These are phyloP conservation scores for Acrossocheilus wenchowensis DNA, from an alignment of 2,797 vertebrate genomes.

Conservation along the genomic window DNA sequence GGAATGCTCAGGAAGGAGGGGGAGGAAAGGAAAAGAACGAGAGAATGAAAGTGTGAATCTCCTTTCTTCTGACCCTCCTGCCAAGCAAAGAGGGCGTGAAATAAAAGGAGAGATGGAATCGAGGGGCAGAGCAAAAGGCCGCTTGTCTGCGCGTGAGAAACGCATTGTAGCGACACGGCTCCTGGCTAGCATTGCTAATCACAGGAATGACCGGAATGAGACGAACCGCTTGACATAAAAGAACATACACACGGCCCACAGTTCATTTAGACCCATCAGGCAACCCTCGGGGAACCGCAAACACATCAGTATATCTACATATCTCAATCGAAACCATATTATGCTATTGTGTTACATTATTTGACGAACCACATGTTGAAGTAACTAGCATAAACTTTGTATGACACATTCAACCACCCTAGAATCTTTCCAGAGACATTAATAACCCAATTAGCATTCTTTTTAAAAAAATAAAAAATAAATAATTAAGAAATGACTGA, in stretches of 20 bases:
- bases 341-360: slow-evolving; percentile 7
- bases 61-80: slow-evolving; percentile 46
- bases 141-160: slow-evolving; percentile 67
- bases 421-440: not conserved
- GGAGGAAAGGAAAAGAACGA: slow-evolving; percentile 55
- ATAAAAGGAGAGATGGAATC: slow-evolving; percentile 29
- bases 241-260: slow-evolving; percentile 28
- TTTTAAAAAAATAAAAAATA: not conserved
- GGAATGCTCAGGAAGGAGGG: slow-evolving; percentile 68
- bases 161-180: slow-evolving; percentile 47
- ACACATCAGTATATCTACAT: slow-evolving; percentile 7
- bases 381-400: not conserved
- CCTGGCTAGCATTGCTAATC: slow-evolving; percentile 68
- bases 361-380: slow-evolving; percentile 4
- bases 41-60: slow-evolving; percentile 44
- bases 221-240: slow-evolving; percentile 7
- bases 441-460: not conserved
- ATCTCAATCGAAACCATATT: slow-evolving; percentile 10
- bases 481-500: not conserved
- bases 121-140: slow-evolving; percentile 49
- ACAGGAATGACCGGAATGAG: slow-evolving; percentile 74
- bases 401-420: not conserved
- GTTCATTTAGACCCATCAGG: slow-evolving; percentile 21
- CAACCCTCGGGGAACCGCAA: not conserved
- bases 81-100: slow-evolving; percentile 45